Base-by-base conservation (phyloP, 2,113 vertebrate genomes). In the Ranitomeya variabilis region DNA sequence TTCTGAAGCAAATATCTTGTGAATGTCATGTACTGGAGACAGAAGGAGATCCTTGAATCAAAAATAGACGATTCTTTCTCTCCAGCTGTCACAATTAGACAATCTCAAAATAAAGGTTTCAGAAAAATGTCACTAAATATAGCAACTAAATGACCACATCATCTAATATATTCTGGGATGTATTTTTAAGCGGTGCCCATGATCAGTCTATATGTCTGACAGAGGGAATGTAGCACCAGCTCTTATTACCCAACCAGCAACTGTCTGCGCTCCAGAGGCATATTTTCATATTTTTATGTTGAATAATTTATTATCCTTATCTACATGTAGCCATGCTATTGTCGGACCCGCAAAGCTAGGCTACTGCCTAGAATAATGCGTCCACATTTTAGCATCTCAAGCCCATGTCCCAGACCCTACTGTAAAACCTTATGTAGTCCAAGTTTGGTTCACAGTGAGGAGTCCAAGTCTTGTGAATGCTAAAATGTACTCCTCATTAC, bases 31-130 rank as follows among this genome's bases (percentile, higher is more conserved):
- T 19, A 76, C 18, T 62, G 55, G 55, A 81, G 77, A 37, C 77
- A 59, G 78, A 71, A 26, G 62, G 76, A 79, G 26, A 87, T 31
- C 67, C 73, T 66, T 52, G 18, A 23, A 88, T 78, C 54, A 23
- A 31, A 15, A 31, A 52, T 54, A 67, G 87, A 21, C 21, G 15
- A 66, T 87, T 87, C 59, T 73, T n/a, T 83, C 31, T 59, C 69
- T 23, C 3, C 87, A 77, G 69, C 87, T 83, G 87, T 66, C 59
- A 88, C 57, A 74, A 73, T 88, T 82, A 83, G 67, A 88, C 13
- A 23, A 78, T 67, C 80, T 55, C 12, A 11, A 88, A 64, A 77
- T 66, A 88, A 54, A 31, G 11, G 37, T 60, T 76, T 69, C 69
- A 37, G 15, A 51, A 82, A 83, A 83, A 52, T 31, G 15, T n/a